A percentile compares a stretch with the other conserved stretches of the same genome.
phyloP scores from a whole-genome alignment of 2,113 vertebrate species.

The Phoxinus phoxinus region DNA sequence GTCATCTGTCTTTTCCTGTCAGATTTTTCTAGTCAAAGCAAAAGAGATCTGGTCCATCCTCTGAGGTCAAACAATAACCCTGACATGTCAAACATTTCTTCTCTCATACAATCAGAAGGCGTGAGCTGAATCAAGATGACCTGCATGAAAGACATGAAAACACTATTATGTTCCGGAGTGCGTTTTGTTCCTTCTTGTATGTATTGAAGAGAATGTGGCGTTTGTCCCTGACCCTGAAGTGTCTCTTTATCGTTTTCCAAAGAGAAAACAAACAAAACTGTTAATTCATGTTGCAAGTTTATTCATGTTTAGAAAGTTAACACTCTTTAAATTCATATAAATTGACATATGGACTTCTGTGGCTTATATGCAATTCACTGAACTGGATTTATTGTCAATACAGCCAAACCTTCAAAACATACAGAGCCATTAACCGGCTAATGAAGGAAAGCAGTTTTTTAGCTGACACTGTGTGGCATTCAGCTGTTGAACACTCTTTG shows the following conservation, averaged over 20 bases:
- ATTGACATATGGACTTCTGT: not conserved
- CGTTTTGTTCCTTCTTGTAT: not conserved
- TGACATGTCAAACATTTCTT: constrained; percentile 15
- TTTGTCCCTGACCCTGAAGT: not conserved
- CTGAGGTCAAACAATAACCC: constrained; percentile 18
- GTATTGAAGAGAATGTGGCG: not conserved
- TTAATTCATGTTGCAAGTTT: not conserved
- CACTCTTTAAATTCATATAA: not conserved
- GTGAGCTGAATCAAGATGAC: constrained; percentile 21
- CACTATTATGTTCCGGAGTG: not conserved
- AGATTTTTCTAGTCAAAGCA: constrained; percentile 1
- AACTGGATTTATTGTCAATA: constrained; percentile 22
- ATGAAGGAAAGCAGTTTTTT: constrained; percentile 14
- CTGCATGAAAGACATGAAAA: constrained; percentile 24
- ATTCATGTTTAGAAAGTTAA: not conserved
- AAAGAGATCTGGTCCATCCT: not conserved
- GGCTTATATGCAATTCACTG: not conserved
- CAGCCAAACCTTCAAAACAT: constrained; percentile 2
- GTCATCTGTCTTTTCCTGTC: constrained; percentile 19
- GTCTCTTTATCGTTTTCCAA: not conserved
- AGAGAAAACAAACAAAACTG: not conserved
- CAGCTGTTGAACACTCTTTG: not conserved
- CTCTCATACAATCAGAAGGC: not conserved
- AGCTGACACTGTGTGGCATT: constrained; percentile 5
- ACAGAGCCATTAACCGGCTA: constrained; percentile 4